phyloP scores from a whole-genome alignment of 2,888 invertebrate genomes.

The Opisthograptis luteolata region DNA sequence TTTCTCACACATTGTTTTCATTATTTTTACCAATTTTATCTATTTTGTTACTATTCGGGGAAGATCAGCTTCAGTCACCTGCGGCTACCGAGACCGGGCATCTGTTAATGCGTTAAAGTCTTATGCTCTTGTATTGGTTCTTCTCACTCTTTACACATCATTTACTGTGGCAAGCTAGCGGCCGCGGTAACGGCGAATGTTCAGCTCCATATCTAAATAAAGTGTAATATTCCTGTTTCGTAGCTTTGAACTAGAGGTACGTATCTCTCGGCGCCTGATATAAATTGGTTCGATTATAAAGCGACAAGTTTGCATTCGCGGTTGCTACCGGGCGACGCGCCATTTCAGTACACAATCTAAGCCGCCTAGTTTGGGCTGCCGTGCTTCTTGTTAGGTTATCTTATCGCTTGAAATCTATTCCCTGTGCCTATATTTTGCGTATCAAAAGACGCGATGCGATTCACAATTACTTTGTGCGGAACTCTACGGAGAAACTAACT shows the following conservation, averaged over 20 bases:
- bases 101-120: no score
- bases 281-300: conserved; percentile 63
- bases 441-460: conserved; percentile 26
- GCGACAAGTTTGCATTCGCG: conserved; percentile 57
- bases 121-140: no score
- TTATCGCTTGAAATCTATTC: conserved; percentile 51
- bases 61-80: no score
- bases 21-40: no score
- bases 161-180: conserved; percentile 1
- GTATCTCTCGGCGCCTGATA: conserved; percentile 46
- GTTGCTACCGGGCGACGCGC: conserved; percentile 46
- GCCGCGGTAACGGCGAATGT: neutral
- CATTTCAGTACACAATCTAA: conserved; percentile 49
- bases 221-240: conserved; percentile 9
- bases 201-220: conserved; percentile 11
- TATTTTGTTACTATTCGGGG: no score
- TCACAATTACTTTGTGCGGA: conserved; percentile 28
- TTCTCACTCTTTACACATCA: neutral
- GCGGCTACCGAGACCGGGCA: no score
- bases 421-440: conserved; percentile 40
- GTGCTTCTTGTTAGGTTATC: conserved; percentile 45
- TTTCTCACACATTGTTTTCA: no score
- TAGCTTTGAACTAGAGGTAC: conserved; percentile 18
- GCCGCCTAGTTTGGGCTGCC: conserved; percentile 45
- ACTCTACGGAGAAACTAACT: conserved; percentile 10